Evolutionary conservation across 2,113 vertebrate species (phyloP).

Genomic region (Psilopsiagon aymara): DNA sequence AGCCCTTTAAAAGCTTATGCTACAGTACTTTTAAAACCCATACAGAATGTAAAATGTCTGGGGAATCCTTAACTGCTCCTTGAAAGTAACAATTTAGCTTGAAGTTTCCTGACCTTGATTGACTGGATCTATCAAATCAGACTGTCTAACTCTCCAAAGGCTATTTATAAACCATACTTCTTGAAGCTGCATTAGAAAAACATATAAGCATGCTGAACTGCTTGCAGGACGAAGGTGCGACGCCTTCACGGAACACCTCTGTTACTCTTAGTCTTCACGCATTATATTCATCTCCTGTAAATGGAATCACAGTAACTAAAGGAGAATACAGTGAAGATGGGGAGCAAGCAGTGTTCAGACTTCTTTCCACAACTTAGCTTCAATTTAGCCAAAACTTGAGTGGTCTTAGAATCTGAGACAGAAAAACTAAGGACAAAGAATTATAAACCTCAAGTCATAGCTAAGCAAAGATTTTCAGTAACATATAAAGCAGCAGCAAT

Average conservation of each 20-base stretch:
- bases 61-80: neutral
- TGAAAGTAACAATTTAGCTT: neutral
- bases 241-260: neutral
- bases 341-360: neutral
- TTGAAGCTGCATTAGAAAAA: conserved; percentile 10
- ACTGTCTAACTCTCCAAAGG: neutral
- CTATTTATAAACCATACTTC: conserved; percentile 8
- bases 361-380: neutral
- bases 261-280: neutral
- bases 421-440: neutral
- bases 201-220: neutral
- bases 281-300: neutral
- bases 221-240: neutral
- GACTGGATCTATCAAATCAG: neutral
- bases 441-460: neutral
- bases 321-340: neutral
- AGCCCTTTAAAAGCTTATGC: neutral
- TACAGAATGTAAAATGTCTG: neutral
- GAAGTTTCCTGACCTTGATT: neutral
- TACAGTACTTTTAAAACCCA: neutral
- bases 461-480: neutral
- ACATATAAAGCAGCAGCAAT: neutral
- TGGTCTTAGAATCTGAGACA: neutral
- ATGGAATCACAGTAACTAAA: neutral
- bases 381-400: neutral